Conservation (phyloP, 2,113 vertebrate species). For the human (Homo sapiens) region DNA sequence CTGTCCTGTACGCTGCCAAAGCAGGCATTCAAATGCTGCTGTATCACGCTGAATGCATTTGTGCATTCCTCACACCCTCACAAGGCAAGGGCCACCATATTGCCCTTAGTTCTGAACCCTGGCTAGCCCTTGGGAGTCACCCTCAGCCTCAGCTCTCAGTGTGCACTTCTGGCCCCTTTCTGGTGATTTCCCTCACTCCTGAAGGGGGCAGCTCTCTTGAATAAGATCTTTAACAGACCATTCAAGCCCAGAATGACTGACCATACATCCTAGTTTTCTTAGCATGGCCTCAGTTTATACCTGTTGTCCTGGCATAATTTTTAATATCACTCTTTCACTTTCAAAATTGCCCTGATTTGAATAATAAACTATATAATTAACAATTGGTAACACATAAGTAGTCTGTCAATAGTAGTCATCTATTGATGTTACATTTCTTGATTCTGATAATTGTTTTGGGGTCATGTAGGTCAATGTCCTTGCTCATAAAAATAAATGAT, state of each 20-base stretch:
- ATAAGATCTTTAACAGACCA: background rate
- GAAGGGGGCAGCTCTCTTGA: background rate
- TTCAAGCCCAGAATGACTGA: background rate
- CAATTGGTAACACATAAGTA: background rate
- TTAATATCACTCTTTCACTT: background rate
- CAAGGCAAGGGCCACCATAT: background rate
- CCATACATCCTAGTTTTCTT: background rate
- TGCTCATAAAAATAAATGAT: background rate
- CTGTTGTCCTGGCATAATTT: background rate
- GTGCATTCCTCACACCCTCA: background rate
- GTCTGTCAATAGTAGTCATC: background rate
- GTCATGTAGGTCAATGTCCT: background rate
- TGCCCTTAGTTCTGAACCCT: background rate
- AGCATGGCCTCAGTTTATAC: background rate
- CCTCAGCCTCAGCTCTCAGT: background rate
- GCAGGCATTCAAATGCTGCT: background rate
- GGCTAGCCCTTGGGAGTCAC: background rate
- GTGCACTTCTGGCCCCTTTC: background rate
- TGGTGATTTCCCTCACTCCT: background rate
- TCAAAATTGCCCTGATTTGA: background rate
- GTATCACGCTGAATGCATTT: background rate
- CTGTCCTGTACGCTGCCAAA: background rate
- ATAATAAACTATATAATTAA: background rate
- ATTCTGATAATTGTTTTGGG: background rate
- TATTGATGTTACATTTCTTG: background rate